Evolutionary conservation across 2,797 vertebrate species (phyloP).

Genomic region (Lagocephalus sceleratus): DNA sequence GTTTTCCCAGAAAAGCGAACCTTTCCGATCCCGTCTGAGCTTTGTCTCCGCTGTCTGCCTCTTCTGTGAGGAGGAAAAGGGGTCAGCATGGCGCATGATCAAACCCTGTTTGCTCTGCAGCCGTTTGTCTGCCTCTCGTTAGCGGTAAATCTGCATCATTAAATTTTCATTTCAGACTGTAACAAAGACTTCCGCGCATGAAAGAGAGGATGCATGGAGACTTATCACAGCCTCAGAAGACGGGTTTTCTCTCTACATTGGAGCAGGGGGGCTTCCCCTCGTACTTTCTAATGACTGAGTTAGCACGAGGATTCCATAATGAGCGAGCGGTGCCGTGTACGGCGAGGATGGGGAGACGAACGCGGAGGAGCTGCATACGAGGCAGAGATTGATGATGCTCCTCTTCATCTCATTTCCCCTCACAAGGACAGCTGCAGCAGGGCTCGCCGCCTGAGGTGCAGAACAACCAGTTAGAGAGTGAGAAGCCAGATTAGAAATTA

Average conservation of each 20-base stretch:
- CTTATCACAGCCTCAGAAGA: conserved; percentile 37
- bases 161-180: conserved; percentile 55
- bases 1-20: conserved; percentile 23
- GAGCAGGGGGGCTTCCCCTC: conserved; percentile 2
- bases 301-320: conserved; percentile 52
- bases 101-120: conserved; percentile 54
- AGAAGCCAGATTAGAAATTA: conserved; percentile 32
- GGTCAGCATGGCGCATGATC: conserved; percentile 52
- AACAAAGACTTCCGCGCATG: conserved; percentile 54
- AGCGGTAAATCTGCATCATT: conserved; percentile 64
- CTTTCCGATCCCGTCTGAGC: conserved; percentile 35
- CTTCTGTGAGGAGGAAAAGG: conserved; percentile 32
- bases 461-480: conserved; percentile 27
- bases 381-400: conserved; percentile 62
- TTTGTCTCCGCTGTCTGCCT: conserved; percentile 30
- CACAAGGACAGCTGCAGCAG: conserved; percentile 39
- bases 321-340: conserved; percentile 49
- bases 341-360: conserved; percentile 37
- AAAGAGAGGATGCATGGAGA: conserved; percentile 38
- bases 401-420: conserved; percentile 50
- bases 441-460: conserved; percentile 28
- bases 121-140: conserved; percentile 67
- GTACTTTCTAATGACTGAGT: conserved; percentile 32
- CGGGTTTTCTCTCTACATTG: conserved; percentile 36
- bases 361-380: conserved; percentile 43